Percentiles rank a stretch among this genome's conserved stretches.
Conservation (phyloP, 2,888 invertebrate species). For the Thymelicus acteon region DNA sequence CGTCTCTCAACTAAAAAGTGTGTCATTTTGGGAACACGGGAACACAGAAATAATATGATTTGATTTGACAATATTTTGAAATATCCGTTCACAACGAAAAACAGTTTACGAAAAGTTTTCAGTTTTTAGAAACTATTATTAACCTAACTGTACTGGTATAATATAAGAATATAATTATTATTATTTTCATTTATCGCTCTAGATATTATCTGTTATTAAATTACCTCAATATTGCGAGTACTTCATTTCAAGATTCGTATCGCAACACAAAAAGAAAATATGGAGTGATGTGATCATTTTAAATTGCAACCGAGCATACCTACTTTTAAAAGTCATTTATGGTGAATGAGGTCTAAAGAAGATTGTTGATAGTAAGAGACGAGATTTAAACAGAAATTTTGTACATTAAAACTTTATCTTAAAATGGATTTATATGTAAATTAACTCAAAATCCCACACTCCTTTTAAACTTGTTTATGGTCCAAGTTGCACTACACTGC, state of each 20-base stretch:
- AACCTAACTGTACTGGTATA: too few relatives aligned
- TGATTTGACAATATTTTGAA: too few relatives aligned
- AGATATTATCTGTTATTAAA: slow-evolving; percentile 10
- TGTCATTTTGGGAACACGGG: too few relatives aligned
- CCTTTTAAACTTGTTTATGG: slow-evolving; percentile 33
- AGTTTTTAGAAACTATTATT: too few relatives aligned
- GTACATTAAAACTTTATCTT: slow-evolving; percentile 64
- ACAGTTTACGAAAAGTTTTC: too few relatives aligned
- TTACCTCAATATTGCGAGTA: not conserved
- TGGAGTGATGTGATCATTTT: slow-evolving; percentile 11
- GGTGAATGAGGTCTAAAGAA: slow-evolving; percentile 57
- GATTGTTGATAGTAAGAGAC: slow-evolving; percentile 58
- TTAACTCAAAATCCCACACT: slow-evolving; percentile 56
- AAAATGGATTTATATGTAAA: slow-evolving; percentile 67
- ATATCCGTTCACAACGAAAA: too few relatives aligned
- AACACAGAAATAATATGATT: too few relatives aligned
- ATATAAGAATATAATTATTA: not conserved
- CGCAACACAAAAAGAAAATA: slow-evolving; percentile 5
- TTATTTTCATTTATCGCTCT: not conserved
- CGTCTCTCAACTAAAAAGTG: too few relatives aligned
- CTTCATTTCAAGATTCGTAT: slow-evolving; percentile 9
- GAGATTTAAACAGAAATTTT: slow-evolving; percentile 61
- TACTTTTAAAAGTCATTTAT: slow-evolving; percentile 53
- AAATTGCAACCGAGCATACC: slow-evolving; percentile 39
- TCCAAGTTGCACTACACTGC: slow-evolving; percentile 30